Evolutionary conservation across 2,797 vertebrate genomes (phyloP).

Genomic region (Lindbergichthys nudifrons): DNA sequence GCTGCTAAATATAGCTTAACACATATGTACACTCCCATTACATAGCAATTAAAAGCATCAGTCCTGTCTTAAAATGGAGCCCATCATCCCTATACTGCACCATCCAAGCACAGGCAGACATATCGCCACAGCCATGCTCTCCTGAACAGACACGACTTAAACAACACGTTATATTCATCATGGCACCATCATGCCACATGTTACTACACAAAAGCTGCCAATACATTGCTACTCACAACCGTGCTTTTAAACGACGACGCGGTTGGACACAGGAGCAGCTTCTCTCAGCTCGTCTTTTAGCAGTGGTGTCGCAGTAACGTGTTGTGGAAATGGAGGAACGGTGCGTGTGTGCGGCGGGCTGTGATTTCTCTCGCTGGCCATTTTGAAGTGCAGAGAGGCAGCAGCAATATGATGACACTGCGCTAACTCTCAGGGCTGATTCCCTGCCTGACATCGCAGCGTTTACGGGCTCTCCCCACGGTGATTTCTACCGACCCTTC

Average conservation of each 20-base stretch:
- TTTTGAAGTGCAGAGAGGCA: conserved; percentile 73
- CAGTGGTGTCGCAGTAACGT: conserved; percentile 76
- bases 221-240: conserved; percentile 64
- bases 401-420: conserved; percentile 72
- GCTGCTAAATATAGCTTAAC: conserved; percentile 20
- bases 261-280: conserved; percentile 32
- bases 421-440: conserved; percentile 55
- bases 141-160: conserved; percentile 6
- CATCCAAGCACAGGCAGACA: conserved; percentile 58
- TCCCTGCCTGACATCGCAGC: conserved; percentile 20
- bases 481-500: conserved; percentile 13
- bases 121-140: conserved; percentile 38
- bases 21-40: conserved; percentile 44
- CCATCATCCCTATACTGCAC: conserved; percentile 67
- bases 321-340: conserved; percentile 59
- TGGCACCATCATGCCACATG: conserved; percentile 20
- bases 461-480: conserved; percentile 1
- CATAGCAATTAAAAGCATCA: conserved; percentile 61
- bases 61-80: conserved; percentile 76
- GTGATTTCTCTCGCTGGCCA: conserved; percentile 76
- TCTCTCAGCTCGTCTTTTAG: conserved; percentile 46
- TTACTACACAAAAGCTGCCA: conserved; percentile 18
- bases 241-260: conserved; percentile 31
- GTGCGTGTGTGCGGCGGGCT: conserved; percentile 47
- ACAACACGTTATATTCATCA: conserved; percentile 19